Evolutionary conservation across 2,797 vertebrate genomes (phyloP), one percentile per base, ranked within the genome.

Genomic region (Enteromius radiatus): DNA sequence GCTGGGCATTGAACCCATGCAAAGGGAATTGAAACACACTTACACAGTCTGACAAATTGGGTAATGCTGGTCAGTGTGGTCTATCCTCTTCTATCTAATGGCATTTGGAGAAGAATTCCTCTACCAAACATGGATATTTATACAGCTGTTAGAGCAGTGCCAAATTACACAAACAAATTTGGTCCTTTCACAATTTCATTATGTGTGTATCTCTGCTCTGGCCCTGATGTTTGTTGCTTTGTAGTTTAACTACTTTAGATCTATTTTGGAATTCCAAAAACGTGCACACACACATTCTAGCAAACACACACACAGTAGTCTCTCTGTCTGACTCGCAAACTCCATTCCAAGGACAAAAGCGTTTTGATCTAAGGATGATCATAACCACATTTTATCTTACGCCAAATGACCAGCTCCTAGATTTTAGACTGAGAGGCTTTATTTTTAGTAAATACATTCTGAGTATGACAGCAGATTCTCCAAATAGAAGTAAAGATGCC

Each of bases 141-240:
- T 61, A 83, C 15, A 56, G 36, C 49, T 81, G 63, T 45, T 10
- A 61, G 36, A 67, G 80, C 82, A 65, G 61, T 78, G 82, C 87
- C 84, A 76, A 43, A 43, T 80, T 82, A 76, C 49, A 45, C 82
- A 87, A 87, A 90, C 91, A 86, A 88, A 28, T 59, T 81, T 84
- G 83, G 64, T 69, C 63, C 78, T 76, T 80, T n/a, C n/a, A 78
- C 83, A 86, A 86, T 70, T 69, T 36, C 21, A 36, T 61, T 82
- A 36, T 74, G 15, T 31, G 19, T 74, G 49, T 56, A 68, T 28
- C 3, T 82, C 61, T 28, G 10, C 31, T 64, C 28, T 73, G 14
- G 41, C 65, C 38, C 68, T 83, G 41, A 69, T 63, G 7, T 14
- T 38, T 67, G 36, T 41, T 36, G 7, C 38, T 70, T 36, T 74